Evolutionary conservation across 2,888 invertebrate genomes (phyloP).

Genomic region (Erebia palarica): DNA sequence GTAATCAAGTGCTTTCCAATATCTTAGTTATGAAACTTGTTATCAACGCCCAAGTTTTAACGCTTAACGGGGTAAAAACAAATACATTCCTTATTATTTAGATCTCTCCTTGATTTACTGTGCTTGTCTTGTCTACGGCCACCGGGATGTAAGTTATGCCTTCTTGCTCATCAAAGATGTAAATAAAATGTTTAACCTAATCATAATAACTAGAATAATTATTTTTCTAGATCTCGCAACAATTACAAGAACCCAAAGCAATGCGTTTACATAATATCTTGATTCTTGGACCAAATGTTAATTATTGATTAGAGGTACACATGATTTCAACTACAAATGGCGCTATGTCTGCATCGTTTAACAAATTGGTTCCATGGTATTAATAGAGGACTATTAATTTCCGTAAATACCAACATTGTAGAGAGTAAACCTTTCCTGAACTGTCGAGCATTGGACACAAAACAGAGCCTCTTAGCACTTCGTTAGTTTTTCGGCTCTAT

Average conservation of each 20-base stretch:
- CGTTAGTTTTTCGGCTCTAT: too few species aligned
- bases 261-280: not conserved
- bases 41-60: constrained; percentile 7
- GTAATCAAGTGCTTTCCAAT: constrained; percentile 6
- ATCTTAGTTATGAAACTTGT: not conserved
- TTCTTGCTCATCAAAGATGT: too few species aligned
- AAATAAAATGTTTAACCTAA: too few species aligned
- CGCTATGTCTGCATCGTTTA: constrained; percentile 1
- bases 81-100: too few species aligned
- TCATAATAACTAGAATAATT: not conserved
- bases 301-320: not conserved
- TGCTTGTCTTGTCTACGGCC: too few species aligned
- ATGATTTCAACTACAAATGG: not conserved
- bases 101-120: too few species aligned
- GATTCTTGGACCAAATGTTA: too few species aligned
- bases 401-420: not conserved
- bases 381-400: not conserved
- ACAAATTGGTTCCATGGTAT: not conserved
- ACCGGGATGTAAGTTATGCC: too few species aligned
- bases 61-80: not conserved
- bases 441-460: not conserved
- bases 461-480: not conserved
- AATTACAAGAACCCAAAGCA: not conserved
- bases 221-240: too few species aligned
- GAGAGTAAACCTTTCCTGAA: not conserved